Conservation (phyloP, 2,797 vertebrate species). For the Epinephelus coioides region DNA sequence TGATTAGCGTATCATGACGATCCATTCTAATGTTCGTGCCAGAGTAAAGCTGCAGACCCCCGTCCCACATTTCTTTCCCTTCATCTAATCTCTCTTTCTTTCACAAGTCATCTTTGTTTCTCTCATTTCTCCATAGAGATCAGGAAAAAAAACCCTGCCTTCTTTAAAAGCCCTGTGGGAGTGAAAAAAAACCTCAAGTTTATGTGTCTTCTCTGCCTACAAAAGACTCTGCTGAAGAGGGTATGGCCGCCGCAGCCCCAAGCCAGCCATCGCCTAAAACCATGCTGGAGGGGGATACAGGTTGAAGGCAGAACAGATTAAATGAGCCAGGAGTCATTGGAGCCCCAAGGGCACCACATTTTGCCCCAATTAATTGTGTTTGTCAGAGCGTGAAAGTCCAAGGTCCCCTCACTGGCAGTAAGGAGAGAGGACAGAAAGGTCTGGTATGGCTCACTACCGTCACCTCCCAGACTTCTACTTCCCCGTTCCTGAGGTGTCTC, state of each 20-base stretch:
- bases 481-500: constrained; percentile 1
- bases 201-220: constrained; percentile 47
- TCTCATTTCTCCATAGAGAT: constrained; percentile 9
- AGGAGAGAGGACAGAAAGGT: constrained; percentile 57
- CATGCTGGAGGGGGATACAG: constrained; percentile 57
- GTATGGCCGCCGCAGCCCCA: constrained; percentile 35
- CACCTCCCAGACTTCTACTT: constrained; percentile 22
- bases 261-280: constrained; percentile 61
- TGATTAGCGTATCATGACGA: constrained; percentile 24
- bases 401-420: constrained; percentile 59
- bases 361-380: constrained; percentile 82
- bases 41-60: constrained; percentile 2
- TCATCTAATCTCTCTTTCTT: constrained; percentile 20
- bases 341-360: constrained; percentile 73
- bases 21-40: constrained; percentile 27
- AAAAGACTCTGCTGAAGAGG: constrained; percentile 47
- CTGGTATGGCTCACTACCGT: constrained; percentile 36
- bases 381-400: constrained; percentile 76
- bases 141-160: constrained; percentile 18
- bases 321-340: constrained; percentile 74
- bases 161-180: constrained; percentile 49
- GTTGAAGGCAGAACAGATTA: constrained; percentile 76
- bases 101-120: constrained; percentile 43
- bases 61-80: constrained; percentile 27
- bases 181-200: constrained; percentile 34